Conservation (phyloP, 2,113 vertebrate genomes). For the Nesospiza acunhae region DNA sequence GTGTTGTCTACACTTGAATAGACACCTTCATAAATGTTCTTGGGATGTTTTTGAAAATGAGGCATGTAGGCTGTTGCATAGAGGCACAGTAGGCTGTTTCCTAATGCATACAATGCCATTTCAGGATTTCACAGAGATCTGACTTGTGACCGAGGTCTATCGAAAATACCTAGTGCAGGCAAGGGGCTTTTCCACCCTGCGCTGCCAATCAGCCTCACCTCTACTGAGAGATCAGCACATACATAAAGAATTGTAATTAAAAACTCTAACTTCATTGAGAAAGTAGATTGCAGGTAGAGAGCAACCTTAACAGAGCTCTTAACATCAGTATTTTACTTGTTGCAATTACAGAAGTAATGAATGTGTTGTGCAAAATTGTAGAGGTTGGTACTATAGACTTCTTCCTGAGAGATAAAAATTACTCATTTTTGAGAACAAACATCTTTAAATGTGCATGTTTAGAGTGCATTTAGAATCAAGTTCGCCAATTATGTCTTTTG, state of each 20-base stretch:
- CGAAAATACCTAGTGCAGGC: fast-evolving
- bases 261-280: neutral
- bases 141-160: neutral
- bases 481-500: neutral
- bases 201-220: neutral
- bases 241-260: neutral
- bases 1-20: neutral
- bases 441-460: neutral
- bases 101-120: neutral
- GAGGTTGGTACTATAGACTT: neutral
- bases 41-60: neutral
- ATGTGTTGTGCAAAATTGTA: neutral
- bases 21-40: neutral
- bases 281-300: neutral
- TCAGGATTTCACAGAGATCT: neutral
- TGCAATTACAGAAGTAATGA: neutral
- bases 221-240: neutral
- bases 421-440: neutral
- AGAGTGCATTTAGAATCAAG: neutral
- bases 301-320: neutral
- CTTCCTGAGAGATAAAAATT: neutral
- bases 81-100: neutral
- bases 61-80: neutral
- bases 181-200: neutral
- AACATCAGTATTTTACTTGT: neutral